Evolutionary conservation across 2,113 vertebrate species (phyloP).

Genomic region (Petrocephalus zakoni): DNA sequence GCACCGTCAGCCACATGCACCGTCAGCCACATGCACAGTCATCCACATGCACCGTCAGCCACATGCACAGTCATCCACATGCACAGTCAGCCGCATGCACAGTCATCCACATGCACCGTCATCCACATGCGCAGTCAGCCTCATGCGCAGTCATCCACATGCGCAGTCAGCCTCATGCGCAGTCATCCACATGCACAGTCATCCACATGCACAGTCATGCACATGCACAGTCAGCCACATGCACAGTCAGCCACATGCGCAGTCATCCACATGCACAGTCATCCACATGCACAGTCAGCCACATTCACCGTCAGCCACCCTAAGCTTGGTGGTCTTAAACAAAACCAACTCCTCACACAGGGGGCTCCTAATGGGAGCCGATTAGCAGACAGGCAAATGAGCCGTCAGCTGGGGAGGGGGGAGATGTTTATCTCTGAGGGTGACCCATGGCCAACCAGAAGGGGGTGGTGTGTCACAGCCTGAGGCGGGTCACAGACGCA

Average conservation of each 20-base stretch:
- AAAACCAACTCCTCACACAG: constrained; percentile 38
- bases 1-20: too few species aligned
- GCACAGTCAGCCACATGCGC: constrained; percentile 43
- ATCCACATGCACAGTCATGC: constrained; percentile 23
- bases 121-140: not conserved
- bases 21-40: too few species aligned
- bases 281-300: not conserved
- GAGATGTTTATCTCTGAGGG: constrained; percentile 42
- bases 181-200: constrained; percentile 33
- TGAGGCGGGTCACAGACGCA: constrained; percentile 41
- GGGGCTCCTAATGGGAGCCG: constrained; percentile 49
- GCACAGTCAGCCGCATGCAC: too few species aligned
- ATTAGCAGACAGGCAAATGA: constrained; percentile 52
- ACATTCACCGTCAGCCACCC: not conserved
- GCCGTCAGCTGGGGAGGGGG: constrained; percentile 44
- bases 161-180: too few species aligned
- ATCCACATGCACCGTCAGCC: too few species aligned
- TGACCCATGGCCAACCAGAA: constrained; percentile 41
- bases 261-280: not conserved
- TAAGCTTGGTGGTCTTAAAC: not conserved
- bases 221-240: too few species aligned
- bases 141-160: constrained; percentile 45
- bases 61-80: too few species aligned
- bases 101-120: not conserved
- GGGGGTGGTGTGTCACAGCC: constrained; percentile 43